Percentiles rank a stretch among this genome's conserved stretches.
Evolutionary conservation across 2,888 invertebrate species (phyloP).

Genomic region (Nomada fabriciana): DNA sequence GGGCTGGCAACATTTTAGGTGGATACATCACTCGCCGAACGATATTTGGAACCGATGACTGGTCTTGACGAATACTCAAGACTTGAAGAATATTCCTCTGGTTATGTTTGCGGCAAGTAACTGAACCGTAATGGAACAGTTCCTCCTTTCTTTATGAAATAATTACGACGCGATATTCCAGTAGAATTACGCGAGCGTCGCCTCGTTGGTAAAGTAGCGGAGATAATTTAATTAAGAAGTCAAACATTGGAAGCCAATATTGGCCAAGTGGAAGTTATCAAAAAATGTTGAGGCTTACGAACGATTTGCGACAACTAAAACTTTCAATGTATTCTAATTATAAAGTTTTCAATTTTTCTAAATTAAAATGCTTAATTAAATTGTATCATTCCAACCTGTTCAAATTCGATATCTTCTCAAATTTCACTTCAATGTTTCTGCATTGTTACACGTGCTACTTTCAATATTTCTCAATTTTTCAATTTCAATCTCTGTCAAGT

Average conservation of each 20-base stretch:
- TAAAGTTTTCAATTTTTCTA: background rate
- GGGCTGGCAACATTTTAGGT: conserved; percentile 8
- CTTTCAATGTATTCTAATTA: background rate
- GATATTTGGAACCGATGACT: conserved; percentile 6
- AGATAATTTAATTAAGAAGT: conserved; percentile 22
- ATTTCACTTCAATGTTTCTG: background rate
- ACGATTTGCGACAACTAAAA: background rate
- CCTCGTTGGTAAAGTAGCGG: background rate
- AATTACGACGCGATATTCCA: conserved; percentile 18
- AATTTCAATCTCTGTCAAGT: no score
- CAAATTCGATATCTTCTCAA: background rate
- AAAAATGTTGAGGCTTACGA: background rate
- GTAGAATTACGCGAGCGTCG: conserved; percentile 26
- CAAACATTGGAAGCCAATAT: no score
- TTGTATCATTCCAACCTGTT: no score
- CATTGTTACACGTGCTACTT: no score
- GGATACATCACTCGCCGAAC: conserved; percentile 11
- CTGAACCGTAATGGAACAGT: conserved; percentile 49
- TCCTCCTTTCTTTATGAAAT: conserved; percentile 5
- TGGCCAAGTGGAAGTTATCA: background rate
- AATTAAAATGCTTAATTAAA: background rate
- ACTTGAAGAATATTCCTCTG: conserved; percentile 34
- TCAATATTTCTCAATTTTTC: no score
- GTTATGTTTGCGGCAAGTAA: conserved; percentile 32
- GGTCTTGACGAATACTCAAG: no score